A percentile compares a stretch with the other conserved stretches of the same genome.
Evolutionary conservation across 2,888 invertebrate species (phyloP).

Genomic region (Chironomus tentans): DNA sequence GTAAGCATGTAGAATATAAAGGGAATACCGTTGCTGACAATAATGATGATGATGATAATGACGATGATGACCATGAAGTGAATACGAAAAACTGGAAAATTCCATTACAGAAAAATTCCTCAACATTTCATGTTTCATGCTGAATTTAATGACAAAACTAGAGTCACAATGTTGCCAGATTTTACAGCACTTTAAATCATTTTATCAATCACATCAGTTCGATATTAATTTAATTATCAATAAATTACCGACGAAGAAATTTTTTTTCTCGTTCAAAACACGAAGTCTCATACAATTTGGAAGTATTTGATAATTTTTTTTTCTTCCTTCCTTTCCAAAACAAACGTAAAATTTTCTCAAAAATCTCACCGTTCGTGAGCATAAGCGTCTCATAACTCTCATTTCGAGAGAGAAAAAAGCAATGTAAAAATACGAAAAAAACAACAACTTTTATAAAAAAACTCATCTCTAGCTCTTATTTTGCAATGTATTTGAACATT

Average conservation of each 20-base stretch:
- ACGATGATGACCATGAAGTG: neutral
- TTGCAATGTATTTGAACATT: slow-evolving; percentile 8
- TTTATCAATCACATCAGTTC: neutral
- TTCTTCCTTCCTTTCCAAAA: too few species aligned
- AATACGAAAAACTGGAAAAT: neutral
- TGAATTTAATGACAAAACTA: neutral
- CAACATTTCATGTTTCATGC: neutral
- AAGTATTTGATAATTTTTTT: too few species aligned
- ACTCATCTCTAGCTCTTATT: neutral
- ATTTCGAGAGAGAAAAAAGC: neutral
- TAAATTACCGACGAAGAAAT: too few species aligned
- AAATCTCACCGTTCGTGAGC: neutral
- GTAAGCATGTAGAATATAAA: too few species aligned
- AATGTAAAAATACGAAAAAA: neutral
- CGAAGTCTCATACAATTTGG: too few species aligned
- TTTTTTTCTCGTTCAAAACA: too few species aligned
- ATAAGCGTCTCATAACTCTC: neutral
- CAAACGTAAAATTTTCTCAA: neutral
- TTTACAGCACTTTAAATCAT: neutral
- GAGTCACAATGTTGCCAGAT: neutral
- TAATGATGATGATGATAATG: neutral
- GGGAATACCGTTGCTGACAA: too few species aligned
- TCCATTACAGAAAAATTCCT: neutral
- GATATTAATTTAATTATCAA: neutral
- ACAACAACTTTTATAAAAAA: slow-evolving; percentile 2